Evolutionary conservation across 2,113 vertebrate genomes (phyloP), one percentile per base, ranked within the genome.

Genomic region (Dunckerocampus dactyliophorus): DNA sequence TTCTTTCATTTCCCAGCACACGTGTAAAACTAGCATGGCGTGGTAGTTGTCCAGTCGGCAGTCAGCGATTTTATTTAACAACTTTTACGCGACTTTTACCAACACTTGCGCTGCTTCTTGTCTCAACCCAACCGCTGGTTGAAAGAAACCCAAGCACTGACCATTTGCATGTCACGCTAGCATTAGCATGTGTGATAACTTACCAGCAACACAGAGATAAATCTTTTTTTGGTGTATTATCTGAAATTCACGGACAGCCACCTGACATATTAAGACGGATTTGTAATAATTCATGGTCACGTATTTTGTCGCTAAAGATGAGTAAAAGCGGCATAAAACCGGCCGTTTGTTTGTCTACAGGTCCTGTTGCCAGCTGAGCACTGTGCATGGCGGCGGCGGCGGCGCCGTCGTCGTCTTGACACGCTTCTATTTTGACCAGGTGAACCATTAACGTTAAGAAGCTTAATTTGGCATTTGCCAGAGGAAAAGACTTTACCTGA

Each of bases 401-500:
- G 37, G 37, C 20, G 31, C 31, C 31, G 31, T 34, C 31, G 31
- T 34, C 31, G 45, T 47, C 63, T 53, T 78, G 61, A 79, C 70
- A 78, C 56, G 13, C 49, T 48, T 66, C 31, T 7, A 49, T 17
- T 14, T 39, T 6, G 59, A 15, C 69, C 37, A 17, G 2, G 19
- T 55, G 28, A 47, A 49, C 34, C 47, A 3, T 24, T 49, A 46
- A 66, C 31, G 34, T 8, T 56, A 56, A 56, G 54, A 53, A 65
- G 60, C 58, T 34, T 34, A 28, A n/a, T 11, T 34, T 8, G 61
- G 6, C 53, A 51, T 73, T 48, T 65, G 49, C 19, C 69, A 69
- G 14, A 69, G 14, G 13, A 31, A 21, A 24, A 64, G 37, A 47
- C 62, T 91, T 85, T 83, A 94, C 94, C 93, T 92, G 86, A 87